Conservation (phyloP, 1,140 invertebrate species). For the Drosophila nikananu region DNA sequence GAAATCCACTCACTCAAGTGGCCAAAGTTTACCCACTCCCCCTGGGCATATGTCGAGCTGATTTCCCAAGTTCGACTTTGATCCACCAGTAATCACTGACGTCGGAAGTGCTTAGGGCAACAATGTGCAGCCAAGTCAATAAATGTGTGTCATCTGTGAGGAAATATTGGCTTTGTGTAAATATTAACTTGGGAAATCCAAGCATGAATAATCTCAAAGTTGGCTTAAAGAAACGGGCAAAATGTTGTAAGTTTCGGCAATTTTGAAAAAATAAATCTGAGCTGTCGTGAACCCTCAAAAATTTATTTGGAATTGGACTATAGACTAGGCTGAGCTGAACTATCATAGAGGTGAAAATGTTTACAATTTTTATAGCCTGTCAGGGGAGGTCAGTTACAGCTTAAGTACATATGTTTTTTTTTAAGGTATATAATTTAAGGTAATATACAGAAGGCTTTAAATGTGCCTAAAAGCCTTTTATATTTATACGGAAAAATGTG, state of each 20-base stretch:
- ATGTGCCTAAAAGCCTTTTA: slow-evolving; percentile 3
- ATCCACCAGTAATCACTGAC: slow-evolving; percentile 37
- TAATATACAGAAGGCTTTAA: slow-evolving; percentile 2
- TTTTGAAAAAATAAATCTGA: background rate
- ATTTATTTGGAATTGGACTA: background rate
- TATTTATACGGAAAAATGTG: background rate
- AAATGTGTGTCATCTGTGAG: slow-evolving; percentile 39
- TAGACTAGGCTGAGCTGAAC: background rate
- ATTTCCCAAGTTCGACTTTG: slow-evolving; percentile 38
- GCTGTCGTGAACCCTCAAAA: background rate
- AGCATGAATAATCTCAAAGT: slow-evolving; percentile 22
- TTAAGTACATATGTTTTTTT: background rate
- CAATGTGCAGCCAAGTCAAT: slow-evolving; percentile 4
- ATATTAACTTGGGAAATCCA: slow-evolving; percentile 26
- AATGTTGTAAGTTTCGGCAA: background rate
- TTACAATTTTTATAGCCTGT: slow-evolving; percentile 4
- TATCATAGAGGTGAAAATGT: background rate
- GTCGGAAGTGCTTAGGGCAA: slow-evolving; percentile 21
- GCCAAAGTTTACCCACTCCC: slow-evolving; percentile 10
- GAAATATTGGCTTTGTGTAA: slow-evolving; percentile 25
- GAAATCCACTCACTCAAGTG: slow-evolving; percentile 4
- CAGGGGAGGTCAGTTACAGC: slow-evolving; percentile 15
- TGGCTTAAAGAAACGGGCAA: background rate
- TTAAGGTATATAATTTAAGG: slow-evolving; percentile 19
- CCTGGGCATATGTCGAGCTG: slow-evolving; percentile 2